Base-by-base conservation (phyloP, 2,113 vertebrate species). In the Paramisgurnus dabryanus region DNA sequence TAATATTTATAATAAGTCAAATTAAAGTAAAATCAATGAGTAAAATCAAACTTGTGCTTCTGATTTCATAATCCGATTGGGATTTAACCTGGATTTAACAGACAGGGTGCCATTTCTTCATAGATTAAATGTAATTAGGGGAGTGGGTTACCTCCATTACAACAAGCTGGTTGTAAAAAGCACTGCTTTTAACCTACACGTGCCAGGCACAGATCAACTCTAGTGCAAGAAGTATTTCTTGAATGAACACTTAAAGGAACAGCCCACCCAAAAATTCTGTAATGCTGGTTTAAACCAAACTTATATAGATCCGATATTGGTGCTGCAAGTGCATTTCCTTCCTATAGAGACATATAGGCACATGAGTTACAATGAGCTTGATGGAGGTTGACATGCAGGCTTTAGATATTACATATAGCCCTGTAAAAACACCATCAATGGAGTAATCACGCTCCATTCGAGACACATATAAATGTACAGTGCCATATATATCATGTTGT, bases 181-280 rank as follows among this genome's bases (percentile, higher is more conserved):
- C 40, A 61, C 57, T 50, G 43, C 11, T 39, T 49, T 4, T 71
- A 73, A 82, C 80, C 73, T 65, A 84, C 71, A 82, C 80, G 57
- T 17, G 57, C n/a, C 27, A 78, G n/a, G 53, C 50, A 27, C 47
- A 61, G 41, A 81, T 66, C 22, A 50, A 58, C 71, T n/a, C 39
- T n/a, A 53, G 74, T 53, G 45, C 18, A 3, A 18, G 39, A 18
- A 12, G 69, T 82, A 73, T 81, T 58, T 83, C 67, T 70, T 69
- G 17, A 76, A 50, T 40, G 27, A 55, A 34, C 7, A 9, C 1
- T n/a, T 55, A 55, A 53, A 55, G 50, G 50, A 55, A 55, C 13
- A 55, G 12, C 4, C 17, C 53, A n/a, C 15, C 1, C 3, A 55
- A 15, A 6, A 5, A 55, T 57, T 15, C 15, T 57, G 6, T 57